A percentile compares a stretch with the other conserved stretches of the same genome.
These are phyloP conservation scores for Pandemis heparana DNA, from an alignment of 2,888 invertebrate species.

Conservation along the genomic window DNA sequence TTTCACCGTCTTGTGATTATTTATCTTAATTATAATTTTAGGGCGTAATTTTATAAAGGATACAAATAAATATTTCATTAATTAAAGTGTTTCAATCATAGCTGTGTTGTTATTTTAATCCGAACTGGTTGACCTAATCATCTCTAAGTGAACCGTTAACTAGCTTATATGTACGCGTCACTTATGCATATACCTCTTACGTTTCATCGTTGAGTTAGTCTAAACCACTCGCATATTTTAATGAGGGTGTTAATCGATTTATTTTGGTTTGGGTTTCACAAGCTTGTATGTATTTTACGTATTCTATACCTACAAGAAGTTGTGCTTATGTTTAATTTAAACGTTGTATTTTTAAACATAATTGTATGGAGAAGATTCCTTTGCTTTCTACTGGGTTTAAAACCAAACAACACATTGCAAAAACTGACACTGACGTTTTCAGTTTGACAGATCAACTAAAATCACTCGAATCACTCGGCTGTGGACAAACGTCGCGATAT, in stretches of 20 bases:
- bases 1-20: constrained; percentile 37
- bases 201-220: neutral
- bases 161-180: too few species aligned
- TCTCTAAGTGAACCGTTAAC: neutral
- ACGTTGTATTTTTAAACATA: neutral
- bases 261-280: too few species aligned
- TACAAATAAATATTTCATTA: constrained; percentile 38
- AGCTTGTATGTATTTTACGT: too few species aligned
- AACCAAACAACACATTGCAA: neutral
- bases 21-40: constrained; percentile 39
- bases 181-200: too few species aligned
- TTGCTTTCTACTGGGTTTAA: neutral
- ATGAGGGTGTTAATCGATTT: too few species aligned
- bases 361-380: neutral
- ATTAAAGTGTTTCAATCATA: constrained; percentile 40
- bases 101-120: constrained; percentile 12
- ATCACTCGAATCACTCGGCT: constrained; percentile 13
- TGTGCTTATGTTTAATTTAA: neutral
- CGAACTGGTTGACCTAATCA: neutral
- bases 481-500: constrained; percentile 14
- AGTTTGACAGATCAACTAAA: constrained; percentile 7
- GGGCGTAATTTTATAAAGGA: constrained; percentile 38
- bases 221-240: too few species aligned
- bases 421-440: constrained; percentile 19
- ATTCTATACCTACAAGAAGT: neutral